A percentile compares a stretch with the other conserved stretches of the same genome.
Conservation (phyloP, 2,113 vertebrate species). For the Panthera leo region DNA sequence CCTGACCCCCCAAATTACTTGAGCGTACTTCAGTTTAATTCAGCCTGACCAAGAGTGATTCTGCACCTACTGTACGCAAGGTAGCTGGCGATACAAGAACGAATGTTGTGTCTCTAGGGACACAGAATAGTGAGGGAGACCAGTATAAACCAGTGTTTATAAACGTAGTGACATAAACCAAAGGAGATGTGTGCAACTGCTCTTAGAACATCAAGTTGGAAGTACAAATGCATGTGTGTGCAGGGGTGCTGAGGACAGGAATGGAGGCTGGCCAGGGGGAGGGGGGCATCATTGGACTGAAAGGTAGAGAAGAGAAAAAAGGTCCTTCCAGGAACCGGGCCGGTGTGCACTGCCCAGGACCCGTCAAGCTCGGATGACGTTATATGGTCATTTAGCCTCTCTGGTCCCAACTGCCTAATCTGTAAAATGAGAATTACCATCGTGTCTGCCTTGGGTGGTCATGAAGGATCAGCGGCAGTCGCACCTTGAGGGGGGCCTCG, state of each 20-base stretch:
- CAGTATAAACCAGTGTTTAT: background rate
- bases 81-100: background rate
- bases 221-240: fast-evolving
- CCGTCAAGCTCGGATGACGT: background rate
- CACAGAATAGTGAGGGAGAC: background rate
- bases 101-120: background rate
- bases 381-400: background rate
- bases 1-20: background rate
- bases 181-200: background rate
- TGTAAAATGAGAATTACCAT: background rate
- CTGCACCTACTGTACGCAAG: background rate
- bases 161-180: background rate
- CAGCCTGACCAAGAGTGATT: background rate
- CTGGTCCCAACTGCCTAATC: background rate
- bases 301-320: background rate
- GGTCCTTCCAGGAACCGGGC: background rate
- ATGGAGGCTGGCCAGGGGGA: too few species aligned
- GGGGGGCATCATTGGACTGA: background rate
- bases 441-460: background rate
- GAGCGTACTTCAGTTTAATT: background rate
- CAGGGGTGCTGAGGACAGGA: background rate
- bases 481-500: too few species aligned
- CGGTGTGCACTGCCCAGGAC: background rate
- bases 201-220: background rate
- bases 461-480: background rate